Evolutionary conservation across 2,797 vertebrate species (phyloP), one percentile per base, ranked within the genome.

Genomic region (Sitta carolinensis): DNA sequence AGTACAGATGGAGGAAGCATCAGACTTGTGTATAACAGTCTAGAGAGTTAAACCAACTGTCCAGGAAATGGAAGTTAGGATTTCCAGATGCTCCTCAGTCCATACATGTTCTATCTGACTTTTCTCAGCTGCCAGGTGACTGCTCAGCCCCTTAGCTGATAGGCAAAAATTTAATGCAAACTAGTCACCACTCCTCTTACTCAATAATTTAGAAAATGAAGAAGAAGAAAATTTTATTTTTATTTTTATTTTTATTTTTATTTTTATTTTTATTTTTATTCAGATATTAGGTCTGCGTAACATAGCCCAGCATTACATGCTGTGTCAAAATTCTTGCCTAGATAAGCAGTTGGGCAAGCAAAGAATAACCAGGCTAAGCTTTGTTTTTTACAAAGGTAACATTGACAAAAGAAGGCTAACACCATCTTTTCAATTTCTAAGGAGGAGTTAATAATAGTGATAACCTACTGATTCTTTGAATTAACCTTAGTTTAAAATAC

Each of bases 1-100:
- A 83, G 42, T 89, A 85, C 93, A 95, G 84, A 91, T 93, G 94
- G 82, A 96, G 72, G 76, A 96, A 89, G 48, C 84, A 96, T 96
- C 91, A 93, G 82, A 38, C 61, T 80, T 73, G 27, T 83, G 64
- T 87, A 21, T 90, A 73, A 45, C 81, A 90, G 91, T 61, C 78
- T 64, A 61, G 91, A 93, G 91, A 85, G 34, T 92, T 93, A 85
- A 91, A 77, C 26, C 34, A 43, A 19, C 85, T 63, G 57, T 85
- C 51, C 54, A 87, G 91, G 72, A 96, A 87, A 87, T 70, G 45
- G 61, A 84, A 89, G 43, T 70, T 74, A 80, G 66, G 16, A 22
- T 92, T 95, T 96, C 78, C 64, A 93, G 68, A 74, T 68, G 87
- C 47, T 84, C 23, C 42, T 77, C 50, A 36, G 34, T 67, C 42